Conservation (phyloP, 1,140 invertebrate species). For the Halyomorpha halys region DNA sequence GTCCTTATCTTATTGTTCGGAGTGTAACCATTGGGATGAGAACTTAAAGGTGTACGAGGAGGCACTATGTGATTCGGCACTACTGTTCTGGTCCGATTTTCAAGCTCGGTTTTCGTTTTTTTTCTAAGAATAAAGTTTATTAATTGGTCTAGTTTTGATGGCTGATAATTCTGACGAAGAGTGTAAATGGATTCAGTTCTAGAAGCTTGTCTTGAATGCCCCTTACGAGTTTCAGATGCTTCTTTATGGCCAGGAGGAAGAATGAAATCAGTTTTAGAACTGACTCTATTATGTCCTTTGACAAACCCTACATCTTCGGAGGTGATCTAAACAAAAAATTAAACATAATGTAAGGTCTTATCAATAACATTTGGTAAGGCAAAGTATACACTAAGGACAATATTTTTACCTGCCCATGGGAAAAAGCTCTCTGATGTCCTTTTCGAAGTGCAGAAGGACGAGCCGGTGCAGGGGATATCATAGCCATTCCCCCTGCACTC, state of each 20-base stretch:
- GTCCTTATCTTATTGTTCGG: constrained; percentile 76
- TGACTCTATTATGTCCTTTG: constrained; percentile 62
- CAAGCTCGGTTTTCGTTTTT: constrained; percentile 39
- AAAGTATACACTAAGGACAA: not conserved
- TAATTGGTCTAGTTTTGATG: constrained; percentile 52
- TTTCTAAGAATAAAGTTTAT: constrained; percentile 42
- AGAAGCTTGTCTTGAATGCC: constrained; percentile 49
- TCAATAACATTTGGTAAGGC: too few species aligned
- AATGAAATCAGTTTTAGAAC: constrained; percentile 77
- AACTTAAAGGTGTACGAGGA: constrained; percentile 52
- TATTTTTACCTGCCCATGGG: constrained; percentile 58
- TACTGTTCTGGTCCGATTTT: constrained; percentile 56
- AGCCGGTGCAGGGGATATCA: constrained; percentile 23
- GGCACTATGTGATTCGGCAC: constrained; percentile 74
- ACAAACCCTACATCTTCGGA: constrained; percentile 34
- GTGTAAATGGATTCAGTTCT: constrained; percentile 82
- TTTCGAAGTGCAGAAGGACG: constrained; percentile 55
- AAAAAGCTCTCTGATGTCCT: constrained; percentile 72
- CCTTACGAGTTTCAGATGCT: constrained; percentile 37
- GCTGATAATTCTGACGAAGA: constrained; percentile 55
- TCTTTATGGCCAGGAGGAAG: constrained; percentile 60
- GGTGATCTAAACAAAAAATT: constrained; percentile 26
- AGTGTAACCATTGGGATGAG: constrained; percentile 69
- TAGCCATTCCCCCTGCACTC: constrained; percentile 60
- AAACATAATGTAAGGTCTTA: not conserved